Evolutionary conservation across 1,140 invertebrate species (phyloP).

Genomic region (Tetraneura akinire): DNA sequence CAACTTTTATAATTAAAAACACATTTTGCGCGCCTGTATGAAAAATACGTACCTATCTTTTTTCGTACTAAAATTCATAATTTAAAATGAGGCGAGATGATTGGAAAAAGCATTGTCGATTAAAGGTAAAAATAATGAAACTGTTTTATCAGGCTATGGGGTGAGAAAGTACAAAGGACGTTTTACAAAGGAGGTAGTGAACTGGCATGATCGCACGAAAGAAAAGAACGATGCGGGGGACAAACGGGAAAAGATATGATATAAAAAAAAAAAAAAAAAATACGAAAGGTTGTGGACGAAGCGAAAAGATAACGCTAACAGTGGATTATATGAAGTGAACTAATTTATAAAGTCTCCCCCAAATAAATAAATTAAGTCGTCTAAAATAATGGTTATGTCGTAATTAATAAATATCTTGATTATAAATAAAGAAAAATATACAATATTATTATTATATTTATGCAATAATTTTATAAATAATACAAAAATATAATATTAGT

Average conservation of each 20-base stretch:
- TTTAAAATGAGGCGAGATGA: constrained; percentile 15
- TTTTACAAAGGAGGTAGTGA: constrained; percentile 30
- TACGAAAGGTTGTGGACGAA: neutral
- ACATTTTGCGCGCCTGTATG: neutral
- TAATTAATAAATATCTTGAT: neutral
- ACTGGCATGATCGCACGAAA: constrained; percentile 23
- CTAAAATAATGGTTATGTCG: neutral
- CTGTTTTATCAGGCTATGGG: neutral
- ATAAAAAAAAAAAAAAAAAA: neutral
- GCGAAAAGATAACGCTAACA: constrained; percentile 12
- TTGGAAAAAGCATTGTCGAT: neutral
- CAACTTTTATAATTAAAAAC: constrained; percentile 30
- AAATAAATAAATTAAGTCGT: neutral
- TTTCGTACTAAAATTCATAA: constrained; percentile 4
- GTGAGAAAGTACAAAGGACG: constrained; percentile 22
- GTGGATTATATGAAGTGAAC: neutral
- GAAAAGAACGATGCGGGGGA: neutral
- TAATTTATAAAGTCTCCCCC: constrained; percentile 11
- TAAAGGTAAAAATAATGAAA: constrained; percentile 38
- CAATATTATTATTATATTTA: too few species aligned
- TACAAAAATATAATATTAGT: too few species aligned
- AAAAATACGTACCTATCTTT: neutral
- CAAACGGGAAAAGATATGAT: constrained; percentile 8
- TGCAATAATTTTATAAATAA: too few species aligned
- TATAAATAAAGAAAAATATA: neutral